These are phyloP conservation scores for Pelagia noctiluca DNA, from an alignment of 30 jellyfish, hydroid and myxozoan genomes.

Conservation along the genomic window DNA sequence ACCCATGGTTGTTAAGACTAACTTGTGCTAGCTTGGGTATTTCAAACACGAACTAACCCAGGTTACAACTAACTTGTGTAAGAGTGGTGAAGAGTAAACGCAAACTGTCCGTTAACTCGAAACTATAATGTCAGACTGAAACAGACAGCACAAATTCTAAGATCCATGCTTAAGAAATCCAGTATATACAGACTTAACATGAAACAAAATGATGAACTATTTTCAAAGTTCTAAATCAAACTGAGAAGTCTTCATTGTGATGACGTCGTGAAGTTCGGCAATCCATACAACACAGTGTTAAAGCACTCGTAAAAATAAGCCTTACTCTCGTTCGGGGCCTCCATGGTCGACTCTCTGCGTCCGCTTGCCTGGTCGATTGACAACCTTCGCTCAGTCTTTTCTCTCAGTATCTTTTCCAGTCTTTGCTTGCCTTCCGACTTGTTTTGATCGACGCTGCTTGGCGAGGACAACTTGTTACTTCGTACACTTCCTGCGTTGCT, in stretches of 20 bases:
- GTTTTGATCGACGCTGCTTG: slow-evolving; percentile 13
- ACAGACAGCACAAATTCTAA: no score
- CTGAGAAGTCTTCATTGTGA: background rate
- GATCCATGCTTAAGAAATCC: no score
- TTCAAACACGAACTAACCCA: no score
- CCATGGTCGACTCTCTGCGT: slow-evolving; percentile 1
- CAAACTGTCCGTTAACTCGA: no score
- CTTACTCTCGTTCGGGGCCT: background rate
- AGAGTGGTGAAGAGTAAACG: no score
- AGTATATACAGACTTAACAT: no score
- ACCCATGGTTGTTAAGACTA: no score
- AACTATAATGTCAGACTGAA: no score
- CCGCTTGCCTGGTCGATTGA: slow-evolving; percentile 16
- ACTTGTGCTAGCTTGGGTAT: no score
- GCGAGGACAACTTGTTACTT: slow-evolving; percentile 52
- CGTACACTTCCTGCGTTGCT: slow-evolving; percentile 46
- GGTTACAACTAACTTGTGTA: no score
- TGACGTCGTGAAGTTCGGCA: slow-evolving; percentile 71
- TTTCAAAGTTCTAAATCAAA: no score
- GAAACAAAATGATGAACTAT: no score
- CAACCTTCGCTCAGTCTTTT: slow-evolving; percentile 15
- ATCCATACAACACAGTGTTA: slow-evolving; percentile 80
- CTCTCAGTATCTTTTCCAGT: slow-evolving; percentile 15
- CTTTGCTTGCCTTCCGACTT: slow-evolving; percentile 38
- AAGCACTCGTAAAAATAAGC: slow-evolving; percentile 44